Conservation (phyloP, 2,888 invertebrate species). For the Tribolium freemani region DNA sequence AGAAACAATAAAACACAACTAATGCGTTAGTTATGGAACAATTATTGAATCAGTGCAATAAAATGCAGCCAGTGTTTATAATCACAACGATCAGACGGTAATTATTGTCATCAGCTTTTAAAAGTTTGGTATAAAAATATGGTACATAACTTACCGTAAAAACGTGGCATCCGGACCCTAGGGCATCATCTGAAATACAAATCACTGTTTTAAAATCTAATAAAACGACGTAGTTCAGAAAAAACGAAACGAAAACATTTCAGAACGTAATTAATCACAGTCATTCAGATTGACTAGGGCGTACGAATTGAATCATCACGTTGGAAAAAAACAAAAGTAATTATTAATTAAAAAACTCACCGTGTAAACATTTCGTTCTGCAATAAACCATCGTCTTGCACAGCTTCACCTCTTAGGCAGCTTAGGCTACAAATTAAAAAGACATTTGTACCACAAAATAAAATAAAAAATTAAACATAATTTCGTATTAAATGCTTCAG, state of each 20-base stretch:
- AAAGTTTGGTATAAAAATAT: neutral
- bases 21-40: no score
- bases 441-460: neutral
- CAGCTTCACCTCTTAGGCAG: neutral
- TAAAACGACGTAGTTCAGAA: neutral
- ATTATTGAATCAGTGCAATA: neutral
- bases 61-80: conserved; percentile 48
- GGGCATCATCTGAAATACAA: neutral
- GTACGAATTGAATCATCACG: conserved; percentile 17
- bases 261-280: conserved; percentile 18
- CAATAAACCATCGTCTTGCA: neutral
- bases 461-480: neutral
- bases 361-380: no score
- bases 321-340: no score
- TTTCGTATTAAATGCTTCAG: conserved; percentile 3
- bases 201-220: neutral
- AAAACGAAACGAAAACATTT: neutral
- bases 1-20: no score
- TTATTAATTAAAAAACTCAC: no score
- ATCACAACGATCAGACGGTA: conserved; percentile 51
- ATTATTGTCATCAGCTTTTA: conserved; percentile 49
- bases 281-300: conserved; percentile 29
- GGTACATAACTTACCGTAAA: neutral
- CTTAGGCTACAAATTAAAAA: neutral
- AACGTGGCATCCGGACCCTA: no score